Percentiles rank a stretch among this genome's conserved stretches.
These are phyloP conservation scores for Colinus virginianus DNA, from an alignment of 2,113 vertebrate genomes.

Conservation along the genomic window DNA sequence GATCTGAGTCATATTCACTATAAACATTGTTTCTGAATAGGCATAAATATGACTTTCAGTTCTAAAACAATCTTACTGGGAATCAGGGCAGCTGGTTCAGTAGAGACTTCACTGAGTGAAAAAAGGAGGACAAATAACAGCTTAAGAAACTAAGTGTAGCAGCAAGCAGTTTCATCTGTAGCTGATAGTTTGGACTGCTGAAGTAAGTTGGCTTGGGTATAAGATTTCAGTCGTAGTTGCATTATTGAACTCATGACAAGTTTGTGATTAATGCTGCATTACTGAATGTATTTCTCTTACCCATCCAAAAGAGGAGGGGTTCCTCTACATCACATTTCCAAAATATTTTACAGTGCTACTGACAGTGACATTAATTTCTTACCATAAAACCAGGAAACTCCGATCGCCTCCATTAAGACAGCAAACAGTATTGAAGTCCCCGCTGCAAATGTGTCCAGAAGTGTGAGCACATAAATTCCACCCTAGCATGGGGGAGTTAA, in stretches of 20 bases:
- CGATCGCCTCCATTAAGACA: slow-evolving; percentile 95
- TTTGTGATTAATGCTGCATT: not conserved
- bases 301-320: not conserved
- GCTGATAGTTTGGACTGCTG: not conserved
- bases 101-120: not conserved
- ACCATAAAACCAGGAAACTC: slow-evolving; percentile 99
- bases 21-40: not conserved
- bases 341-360: not conserved
- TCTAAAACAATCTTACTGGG: not conserved
- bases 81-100: not conserved
- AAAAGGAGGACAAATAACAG: not conserved
- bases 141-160: not conserved
- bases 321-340: not conserved
- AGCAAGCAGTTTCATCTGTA: not conserved
- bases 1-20: not conserved
- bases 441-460: slow-evolving; percentile 96
- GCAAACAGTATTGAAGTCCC: slow-evolving; percentile 97
- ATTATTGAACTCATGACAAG: not conserved
- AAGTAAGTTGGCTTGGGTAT: not conserved
- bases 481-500: slow-evolving; percentile 78
- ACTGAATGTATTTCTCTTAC: not conserved
- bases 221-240: not conserved
- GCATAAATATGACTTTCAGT: not conserved
- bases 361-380: slow-evolving; percentile 17
- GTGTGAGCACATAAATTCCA: slow-evolving; percentile 94